Base-by-base conservation (phyloP, 1,140 invertebrate genomes). In the Venturia canescens region DNA sequence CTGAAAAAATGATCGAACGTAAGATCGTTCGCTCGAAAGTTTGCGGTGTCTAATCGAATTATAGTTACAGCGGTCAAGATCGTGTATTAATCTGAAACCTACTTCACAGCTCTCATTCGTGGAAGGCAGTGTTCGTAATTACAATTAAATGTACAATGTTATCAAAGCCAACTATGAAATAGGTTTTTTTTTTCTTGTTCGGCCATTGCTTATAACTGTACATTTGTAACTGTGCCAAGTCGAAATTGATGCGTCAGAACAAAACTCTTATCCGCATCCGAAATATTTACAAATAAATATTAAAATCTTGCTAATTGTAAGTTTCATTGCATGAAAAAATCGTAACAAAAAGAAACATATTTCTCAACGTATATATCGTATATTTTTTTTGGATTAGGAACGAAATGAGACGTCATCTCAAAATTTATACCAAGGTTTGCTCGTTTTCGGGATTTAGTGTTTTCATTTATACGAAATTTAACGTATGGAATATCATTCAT, bases 61-160 rank as follows among this genome's bases (percentile, higher is more conserved):
- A 60, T 76, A 74, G 29, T 29, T 38, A 79, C 75, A 83, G 69
- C 60, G 81, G 60, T 83, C 48, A 44, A 60, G 79, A 84, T 82
- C 74, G 50, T 44, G 27, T 23, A 80, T 84, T 83, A 84, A 76
- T 76, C 77, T 71, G 50, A 66, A 70, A 79, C 81, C 86, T 85
- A 85, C 82, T 87, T 86, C 87, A 86, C 82, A 87, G 84, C 85
- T 71, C 79, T 86, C 79, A 81, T 87, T 86, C 81, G 85, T 88
- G 86, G 85, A 89, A 88, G 88, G 88, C 88, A 89, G 88, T 89
- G 87, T 84, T 88, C 83, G 84, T 84, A 78, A 63, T 83, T 85
- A 86, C 79, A 67, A 84, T 82, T 84, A 86, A 75, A 79, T 78
- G 63, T 85, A 76, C 70, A 76, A 63, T 72, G 53, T 74, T 66